Evolutionary conservation across 2,113 vertebrate species (phyloP).

Genomic region (Chionodraco myersi): DNA sequence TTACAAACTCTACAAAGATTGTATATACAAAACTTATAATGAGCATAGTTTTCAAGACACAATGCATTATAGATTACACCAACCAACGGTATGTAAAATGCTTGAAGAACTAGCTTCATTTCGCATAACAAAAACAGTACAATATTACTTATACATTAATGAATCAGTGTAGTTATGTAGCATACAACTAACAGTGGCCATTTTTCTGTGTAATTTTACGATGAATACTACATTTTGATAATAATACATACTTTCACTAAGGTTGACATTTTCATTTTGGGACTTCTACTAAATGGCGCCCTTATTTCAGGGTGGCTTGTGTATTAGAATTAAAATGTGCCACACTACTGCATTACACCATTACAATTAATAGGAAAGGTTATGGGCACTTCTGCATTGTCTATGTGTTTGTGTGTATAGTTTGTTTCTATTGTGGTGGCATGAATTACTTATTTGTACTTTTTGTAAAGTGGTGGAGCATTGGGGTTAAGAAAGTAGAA

Average conservation of each 20-base stretch:
- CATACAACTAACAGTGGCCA: too few relatives aligned
- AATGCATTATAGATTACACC: background rate
- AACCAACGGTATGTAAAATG: background rate
- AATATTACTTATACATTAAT: background rate
- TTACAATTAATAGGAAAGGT: background rate
- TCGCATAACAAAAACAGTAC: background rate
- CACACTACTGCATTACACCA: background rate
- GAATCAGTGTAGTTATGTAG: background rate
- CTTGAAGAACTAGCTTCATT: background rate
- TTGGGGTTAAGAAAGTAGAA: background rate
- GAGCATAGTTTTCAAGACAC: background rate
- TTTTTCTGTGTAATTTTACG: too few relatives aligned
- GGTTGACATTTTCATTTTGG: background rate
- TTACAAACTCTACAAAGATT: slow-evolving; percentile 1
- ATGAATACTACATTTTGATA: too few relatives aligned
- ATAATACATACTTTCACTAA: background rate
- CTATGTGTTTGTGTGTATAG: too few relatives aligned
- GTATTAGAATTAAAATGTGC: background rate
- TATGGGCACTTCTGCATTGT: background rate
- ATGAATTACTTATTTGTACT: background rate
- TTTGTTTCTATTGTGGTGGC: background rate
- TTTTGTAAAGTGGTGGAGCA: background rate
- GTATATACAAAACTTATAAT: background rate
- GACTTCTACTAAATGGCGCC: background rate
- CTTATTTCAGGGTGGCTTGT: background rate